A percentile compares a stretch with the other conserved stretches of the same genome.
phyloP scores from a whole-genome alignment of 2,888 invertebrate genomes.

The Agriopis aurantiaria region DNA sequence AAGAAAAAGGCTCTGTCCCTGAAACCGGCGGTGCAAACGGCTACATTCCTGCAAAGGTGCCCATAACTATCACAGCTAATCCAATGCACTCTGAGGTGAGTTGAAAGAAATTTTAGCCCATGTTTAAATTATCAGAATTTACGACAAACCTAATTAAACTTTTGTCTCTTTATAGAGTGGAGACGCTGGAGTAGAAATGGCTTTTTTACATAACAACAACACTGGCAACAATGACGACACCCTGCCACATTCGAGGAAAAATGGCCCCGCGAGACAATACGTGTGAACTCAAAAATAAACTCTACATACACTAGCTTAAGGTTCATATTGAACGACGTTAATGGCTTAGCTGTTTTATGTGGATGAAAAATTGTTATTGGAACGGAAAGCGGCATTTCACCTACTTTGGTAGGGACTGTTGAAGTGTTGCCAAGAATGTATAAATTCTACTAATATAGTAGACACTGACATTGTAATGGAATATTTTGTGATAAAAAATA shows the following conservation, averaged over 20 bases:
- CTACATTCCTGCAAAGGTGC: conserved; percentile 82
- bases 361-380: conserved; percentile 16
- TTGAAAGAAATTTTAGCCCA: not conserved
- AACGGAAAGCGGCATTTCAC: conserved; percentile 29
- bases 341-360: conserved; percentile 15
- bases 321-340: conserved; percentile 24
- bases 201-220: conserved; percentile 90
- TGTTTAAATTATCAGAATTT: not conserved
- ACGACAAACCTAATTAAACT: conserved; percentile 4
- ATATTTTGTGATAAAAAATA: conserved; percentile 62
- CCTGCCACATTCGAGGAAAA: conserved; percentile 75
- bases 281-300: conserved; percentile 59
- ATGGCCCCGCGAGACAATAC: conserved; percentile 74
- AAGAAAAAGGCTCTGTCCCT: conserved; percentile 76
- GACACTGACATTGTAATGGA: conserved; percentile 42
- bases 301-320: conserved; percentile 15
- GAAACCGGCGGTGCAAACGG: conserved; percentile 77
- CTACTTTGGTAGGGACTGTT: conserved; percentile 10
- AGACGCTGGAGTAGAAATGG: conserved; percentile 88
- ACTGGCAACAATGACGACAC: conserved; percentile 75
- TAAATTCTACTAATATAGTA: conserved; percentile 57
- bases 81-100: conserved; percentile 91
- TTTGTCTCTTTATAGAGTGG: conserved; percentile 63
- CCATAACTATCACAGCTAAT: conserved; percentile 91
- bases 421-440: conserved; percentile 31